Base-by-base conservation (phyloP, 2,113 vertebrate species). In the Corythornis cristatus region DNA sequence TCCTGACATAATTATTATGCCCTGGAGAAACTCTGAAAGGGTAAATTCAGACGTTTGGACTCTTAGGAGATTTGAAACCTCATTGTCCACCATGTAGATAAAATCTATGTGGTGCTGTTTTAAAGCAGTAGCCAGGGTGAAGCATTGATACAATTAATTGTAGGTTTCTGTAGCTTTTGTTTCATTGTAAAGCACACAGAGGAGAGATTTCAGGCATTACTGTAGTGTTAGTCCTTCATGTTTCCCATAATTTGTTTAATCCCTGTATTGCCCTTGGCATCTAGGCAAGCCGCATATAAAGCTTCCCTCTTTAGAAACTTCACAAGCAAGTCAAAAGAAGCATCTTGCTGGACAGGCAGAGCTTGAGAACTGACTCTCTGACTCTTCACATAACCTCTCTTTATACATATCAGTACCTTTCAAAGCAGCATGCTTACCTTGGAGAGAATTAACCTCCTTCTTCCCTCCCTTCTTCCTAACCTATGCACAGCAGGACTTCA, bases 221-320 rank as follows among this genome's bases (percentile, higher is more conserved):
- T 46, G n/a, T 9, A 61, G 15, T 10, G 26, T 71, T 86, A 77
- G 71, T 91, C 46, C 51, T 88, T 57, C 2, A 0, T 35, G 51
- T 46, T 91, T 83, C 67, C 79, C 37, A 33, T 88, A 35, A 88
- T 93, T 88, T 93, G 72, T 88, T 26, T 93, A 89, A 86, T 80
- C 64, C 60, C 83, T 86, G 29, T 23, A 5, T 80, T 78, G 68
- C 73, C 68, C 33, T 81, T n/a, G 60, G 86, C 72, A 31, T 33
- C 33, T 76, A 45, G 26, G 20, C 65, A 45, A 80, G 62, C 46
- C 15, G 86, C 9, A 28, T 74, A 6, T 35, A 51, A 88, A 86
- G 65, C 45, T 89, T 29, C 45, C 88, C 43, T 75, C 65, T n/a
- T 22, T 11, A 78, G 45, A 73, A 86, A 29, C 64, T 81, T 48